Percentiles rank a stretch among this genome's conserved stretches.
These are phyloP conservation scores for Chymomyza caudatula DNA, from an alignment of 2,888 invertebrate species.

Conservation along the genomic window DNA sequence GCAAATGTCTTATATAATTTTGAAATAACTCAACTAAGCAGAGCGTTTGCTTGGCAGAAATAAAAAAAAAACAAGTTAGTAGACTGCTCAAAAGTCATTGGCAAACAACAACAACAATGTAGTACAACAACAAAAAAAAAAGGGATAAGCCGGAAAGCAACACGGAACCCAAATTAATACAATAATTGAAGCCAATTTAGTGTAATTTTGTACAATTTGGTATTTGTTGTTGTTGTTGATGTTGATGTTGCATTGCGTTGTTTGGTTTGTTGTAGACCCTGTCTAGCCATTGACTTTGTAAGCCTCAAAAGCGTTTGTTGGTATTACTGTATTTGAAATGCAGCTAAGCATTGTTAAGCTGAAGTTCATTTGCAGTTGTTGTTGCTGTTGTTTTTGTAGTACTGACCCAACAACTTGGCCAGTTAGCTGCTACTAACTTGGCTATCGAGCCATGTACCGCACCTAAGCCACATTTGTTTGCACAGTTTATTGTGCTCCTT, in stretches of 20 bases:
- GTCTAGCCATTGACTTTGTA: conserved; percentile 63
- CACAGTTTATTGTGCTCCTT: conserved; percentile 17
- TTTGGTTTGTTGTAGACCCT: conserved; percentile 28
- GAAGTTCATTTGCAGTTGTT: conserved; percentile 34
- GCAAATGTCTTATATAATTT: conserved; percentile 60
- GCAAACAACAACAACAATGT: conserved; percentile 23
- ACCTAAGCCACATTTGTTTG: conserved; percentile 18
- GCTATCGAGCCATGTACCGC: conserved; percentile 23
- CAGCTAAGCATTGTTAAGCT: conserved; percentile 29
- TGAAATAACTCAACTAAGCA: conserved; percentile 66
- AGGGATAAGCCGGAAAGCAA: conserved; percentile 76
- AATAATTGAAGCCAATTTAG: conserved; percentile 78
- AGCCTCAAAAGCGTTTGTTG: conserved; percentile 37
- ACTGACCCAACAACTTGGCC: background rate
- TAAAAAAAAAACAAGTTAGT: background rate
- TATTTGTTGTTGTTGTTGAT: conserved; percentile 44
- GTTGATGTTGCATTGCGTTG: conserved; percentile 9
- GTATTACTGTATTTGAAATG: background rate
- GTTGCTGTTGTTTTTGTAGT: background rate
- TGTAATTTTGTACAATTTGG: conserved; percentile 76
- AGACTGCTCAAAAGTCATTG: background rate
- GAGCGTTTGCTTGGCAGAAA: no score
- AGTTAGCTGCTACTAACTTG: background rate
- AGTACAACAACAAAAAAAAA: conserved; percentile 41
- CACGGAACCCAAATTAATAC: conserved; percentile 78